Conservation (phyloP, 2,797 vertebrate species). For the Perodicticus potto region DNA sequence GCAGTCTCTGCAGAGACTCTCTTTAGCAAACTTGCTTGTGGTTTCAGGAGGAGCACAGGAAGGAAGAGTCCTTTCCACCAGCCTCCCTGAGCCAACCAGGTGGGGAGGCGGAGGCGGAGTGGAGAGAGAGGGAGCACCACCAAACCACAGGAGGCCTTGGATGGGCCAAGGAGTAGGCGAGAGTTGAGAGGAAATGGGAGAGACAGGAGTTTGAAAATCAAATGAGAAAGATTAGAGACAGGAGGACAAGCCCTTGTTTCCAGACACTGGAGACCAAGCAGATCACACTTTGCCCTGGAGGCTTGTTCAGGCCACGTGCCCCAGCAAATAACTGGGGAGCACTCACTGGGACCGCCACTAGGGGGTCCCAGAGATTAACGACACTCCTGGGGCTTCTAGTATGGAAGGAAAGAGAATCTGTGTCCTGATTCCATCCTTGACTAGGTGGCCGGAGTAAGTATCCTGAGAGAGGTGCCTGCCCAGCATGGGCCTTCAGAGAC, state of each 20-base stretch:
- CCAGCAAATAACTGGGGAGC: not conserved
- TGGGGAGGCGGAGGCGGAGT: not conserved
- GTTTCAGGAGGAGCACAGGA: not conserved
- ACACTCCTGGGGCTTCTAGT: not conserved
- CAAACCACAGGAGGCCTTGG: not conserved
- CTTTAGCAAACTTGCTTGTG: not conserved
- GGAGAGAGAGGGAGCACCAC: not conserved
- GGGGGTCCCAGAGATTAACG: not conserved
- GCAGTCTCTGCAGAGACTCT: not conserved
- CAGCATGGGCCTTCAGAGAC: not conserved
- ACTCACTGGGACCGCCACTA: not conserved
- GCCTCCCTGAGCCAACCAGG: not conserved
- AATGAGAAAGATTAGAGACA: not conserved
- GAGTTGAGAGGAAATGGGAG: not conserved
- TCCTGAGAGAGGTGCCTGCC: not conserved
- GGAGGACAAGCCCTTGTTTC: not conserved
- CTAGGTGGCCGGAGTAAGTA: no score
- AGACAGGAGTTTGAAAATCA: not conserved
- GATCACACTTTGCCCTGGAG: not conserved
- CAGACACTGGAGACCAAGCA: not conserved
- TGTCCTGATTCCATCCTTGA: not conserved
- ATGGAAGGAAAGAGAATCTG: not conserved
- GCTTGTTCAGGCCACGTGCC: rapidly evolving
- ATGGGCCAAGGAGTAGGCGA: not conserved
- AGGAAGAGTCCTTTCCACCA: not conserved